A percentile compares a stretch with the other conserved stretches of the same genome.
Evolutionary conservation across 2,113 vertebrate species (phyloP).

Genomic region (Chunga burmeisteri): DNA sequence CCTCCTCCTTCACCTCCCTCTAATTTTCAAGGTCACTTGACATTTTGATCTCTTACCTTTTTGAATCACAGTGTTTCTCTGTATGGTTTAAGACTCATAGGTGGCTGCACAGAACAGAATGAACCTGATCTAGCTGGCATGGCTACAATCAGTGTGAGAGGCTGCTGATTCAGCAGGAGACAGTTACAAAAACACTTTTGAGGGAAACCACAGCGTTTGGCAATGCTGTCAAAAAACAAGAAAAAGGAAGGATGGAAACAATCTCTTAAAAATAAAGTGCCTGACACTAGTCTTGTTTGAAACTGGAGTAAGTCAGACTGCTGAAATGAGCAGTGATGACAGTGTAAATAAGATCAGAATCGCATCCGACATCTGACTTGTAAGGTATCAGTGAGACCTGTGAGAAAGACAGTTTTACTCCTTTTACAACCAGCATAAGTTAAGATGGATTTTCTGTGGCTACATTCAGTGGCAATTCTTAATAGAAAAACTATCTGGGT

Average conservation of each 20-base stretch:
- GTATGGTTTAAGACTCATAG: background rate
- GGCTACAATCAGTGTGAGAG: background rate
- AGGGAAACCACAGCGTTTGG: background rate
- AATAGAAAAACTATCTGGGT: background rate
- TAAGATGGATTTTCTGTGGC: background rate
- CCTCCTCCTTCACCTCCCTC: background rate
- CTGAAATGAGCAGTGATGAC: background rate
- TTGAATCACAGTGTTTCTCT: background rate
- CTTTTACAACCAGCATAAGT: background rate
- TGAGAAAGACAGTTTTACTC: background rate
- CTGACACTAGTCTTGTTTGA: background rate
- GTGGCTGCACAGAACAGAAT: background rate
- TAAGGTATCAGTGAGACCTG: background rate
- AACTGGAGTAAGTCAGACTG: background rate
- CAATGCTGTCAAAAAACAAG: constrained; percentile 17
- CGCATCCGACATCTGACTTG: background rate
- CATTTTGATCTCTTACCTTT: background rate
- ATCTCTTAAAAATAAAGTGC: background rate
- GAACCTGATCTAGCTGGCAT: background rate
- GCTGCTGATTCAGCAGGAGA: background rate
- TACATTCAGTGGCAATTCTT: background rate
- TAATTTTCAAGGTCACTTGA: background rate
- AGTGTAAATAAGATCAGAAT: background rate
- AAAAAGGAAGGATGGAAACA: background rate
- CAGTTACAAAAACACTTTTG: background rate